These are phyloP conservation scores for Chloropsis hardwickii DNA, from an alignment of 2,113 vertebrate species.

Conservation along the genomic window DNA sequence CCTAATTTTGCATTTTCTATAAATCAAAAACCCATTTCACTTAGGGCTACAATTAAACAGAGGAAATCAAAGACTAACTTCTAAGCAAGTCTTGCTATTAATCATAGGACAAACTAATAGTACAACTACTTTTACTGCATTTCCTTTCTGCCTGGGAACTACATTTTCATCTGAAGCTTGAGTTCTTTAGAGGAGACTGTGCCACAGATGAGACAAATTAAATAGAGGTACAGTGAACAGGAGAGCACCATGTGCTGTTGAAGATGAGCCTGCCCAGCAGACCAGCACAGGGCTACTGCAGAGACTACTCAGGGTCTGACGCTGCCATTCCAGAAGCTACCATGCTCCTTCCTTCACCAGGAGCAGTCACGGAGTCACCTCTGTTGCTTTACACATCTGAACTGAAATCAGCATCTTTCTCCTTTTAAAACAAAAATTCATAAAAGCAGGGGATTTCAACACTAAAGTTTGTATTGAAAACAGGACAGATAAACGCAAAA, in stretches of 20 bases:
- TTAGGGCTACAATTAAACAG: constrained; percentile 59
- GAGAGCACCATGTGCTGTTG: neutral
- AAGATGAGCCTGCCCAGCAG: neutral
- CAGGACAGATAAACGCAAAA: neutral
- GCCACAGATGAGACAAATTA: constrained; percentile 22
- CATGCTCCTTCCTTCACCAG: neutral
- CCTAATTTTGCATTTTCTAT: constrained; percentile 65
- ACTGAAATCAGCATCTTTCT: neutral
- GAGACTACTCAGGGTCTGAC: neutral
- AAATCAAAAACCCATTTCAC: constrained; percentile 68
- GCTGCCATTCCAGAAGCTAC: neutral
- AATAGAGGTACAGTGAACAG: neutral
- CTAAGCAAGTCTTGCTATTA: constrained; percentile 52
- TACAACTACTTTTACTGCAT: constrained; percentile 48
- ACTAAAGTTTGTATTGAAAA: neutral
- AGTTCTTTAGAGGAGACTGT: neutral
- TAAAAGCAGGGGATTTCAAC: neutral
- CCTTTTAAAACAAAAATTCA: neutral
- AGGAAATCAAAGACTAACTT: constrained; percentile 61
- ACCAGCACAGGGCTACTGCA: neutral
- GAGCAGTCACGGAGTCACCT: fast-evolving
- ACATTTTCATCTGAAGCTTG: neutral
- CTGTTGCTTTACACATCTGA: neutral
- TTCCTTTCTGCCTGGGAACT: neutral
- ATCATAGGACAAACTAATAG: constrained; percentile 47